phyloP scores from a whole-genome alignment of 2,888 invertebrate species.

The Merodon equestris region DNA sequence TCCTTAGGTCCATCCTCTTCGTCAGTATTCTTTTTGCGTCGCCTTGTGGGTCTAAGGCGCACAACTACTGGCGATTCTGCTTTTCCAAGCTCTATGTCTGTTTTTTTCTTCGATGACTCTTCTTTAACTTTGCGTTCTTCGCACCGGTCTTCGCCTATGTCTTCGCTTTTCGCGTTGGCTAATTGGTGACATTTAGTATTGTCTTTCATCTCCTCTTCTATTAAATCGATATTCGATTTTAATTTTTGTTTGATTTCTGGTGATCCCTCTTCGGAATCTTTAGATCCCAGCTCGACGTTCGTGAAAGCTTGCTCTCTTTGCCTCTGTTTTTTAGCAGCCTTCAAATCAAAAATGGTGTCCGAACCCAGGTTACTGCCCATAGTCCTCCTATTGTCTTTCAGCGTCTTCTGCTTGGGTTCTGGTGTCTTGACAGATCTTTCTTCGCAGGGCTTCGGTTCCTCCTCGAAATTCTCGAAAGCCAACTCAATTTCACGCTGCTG shows the following conservation, averaged over 20 bases:
- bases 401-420: slow-evolving; percentile 19
- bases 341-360: slow-evolving; percentile 18
- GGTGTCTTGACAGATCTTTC: slow-evolving; percentile 34
- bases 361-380: slow-evolving; percentile 14
- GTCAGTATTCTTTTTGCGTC: neutral
- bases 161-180: too few relatives aligned
- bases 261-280: too few relatives aligned
- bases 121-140: too few relatives aligned
- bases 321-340: neutral
- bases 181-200: too few relatives aligned
- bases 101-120: too few relatives aligned
- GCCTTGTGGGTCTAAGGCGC: neutral
- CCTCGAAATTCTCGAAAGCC: slow-evolving; percentile 51
- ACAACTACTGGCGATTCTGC: neutral
- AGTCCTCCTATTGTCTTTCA: slow-evolving; percentile 12
- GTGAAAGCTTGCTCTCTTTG: too few relatives aligned
- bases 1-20: too few relatives aligned
- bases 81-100: neutral
- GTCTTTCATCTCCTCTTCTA: too few relatives aligned
- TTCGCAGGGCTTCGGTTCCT: slow-evolving; percentile 13
- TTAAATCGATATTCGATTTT: too few relatives aligned
- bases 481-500: slow-evolving; percentile 35
- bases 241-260: too few relatives aligned
- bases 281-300: too few relatives aligned
- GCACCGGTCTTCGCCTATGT: too few relatives aligned